A percentile compares a stretch with the other conserved stretches of the same genome.
Conservation (phyloP, 2,797 vertebrate species). For the Tragopan temminckii region DNA sequence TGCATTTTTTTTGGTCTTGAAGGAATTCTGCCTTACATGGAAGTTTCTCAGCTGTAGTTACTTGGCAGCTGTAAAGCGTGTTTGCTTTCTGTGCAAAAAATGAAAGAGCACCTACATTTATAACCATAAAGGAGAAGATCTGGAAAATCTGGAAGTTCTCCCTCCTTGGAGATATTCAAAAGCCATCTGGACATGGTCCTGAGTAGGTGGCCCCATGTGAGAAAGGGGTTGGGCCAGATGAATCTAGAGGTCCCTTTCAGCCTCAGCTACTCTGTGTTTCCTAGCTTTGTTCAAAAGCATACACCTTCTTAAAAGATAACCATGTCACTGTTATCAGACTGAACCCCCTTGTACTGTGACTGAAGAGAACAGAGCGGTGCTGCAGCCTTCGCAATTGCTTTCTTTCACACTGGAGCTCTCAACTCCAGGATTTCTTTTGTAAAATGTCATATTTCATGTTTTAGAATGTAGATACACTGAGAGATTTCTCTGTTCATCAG, state of each 20-base stretch:
- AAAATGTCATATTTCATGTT: not conserved
- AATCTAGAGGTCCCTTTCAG: not conserved
- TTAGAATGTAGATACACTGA: not conserved
- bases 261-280: not conserved
- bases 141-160: not conserved
- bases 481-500: not conserved
- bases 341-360: not conserved
- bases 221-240: not conserved
- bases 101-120: not conserved
- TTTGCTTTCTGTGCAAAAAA: not conserved
- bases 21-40: slow-evolving; percentile 47
- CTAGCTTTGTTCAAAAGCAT: slow-evolving; percentile 15
- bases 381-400: not conserved
- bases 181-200: not conserved
- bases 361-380: not conserved
- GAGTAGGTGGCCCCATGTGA: not conserved
- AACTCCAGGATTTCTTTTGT: slow-evolving; percentile 2
- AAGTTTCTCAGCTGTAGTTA: slow-evolving; percentile 30
- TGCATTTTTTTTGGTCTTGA: slow-evolving; percentile 14
- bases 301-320: not conserved
- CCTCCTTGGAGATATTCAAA: not conserved
- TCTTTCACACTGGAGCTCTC: not conserved
- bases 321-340: not conserved
- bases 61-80: not conserved
- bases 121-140: not conserved